Base-by-base conservation (phyloP, 1,140 invertebrate species). In the Drosophila aff. region DNA sequence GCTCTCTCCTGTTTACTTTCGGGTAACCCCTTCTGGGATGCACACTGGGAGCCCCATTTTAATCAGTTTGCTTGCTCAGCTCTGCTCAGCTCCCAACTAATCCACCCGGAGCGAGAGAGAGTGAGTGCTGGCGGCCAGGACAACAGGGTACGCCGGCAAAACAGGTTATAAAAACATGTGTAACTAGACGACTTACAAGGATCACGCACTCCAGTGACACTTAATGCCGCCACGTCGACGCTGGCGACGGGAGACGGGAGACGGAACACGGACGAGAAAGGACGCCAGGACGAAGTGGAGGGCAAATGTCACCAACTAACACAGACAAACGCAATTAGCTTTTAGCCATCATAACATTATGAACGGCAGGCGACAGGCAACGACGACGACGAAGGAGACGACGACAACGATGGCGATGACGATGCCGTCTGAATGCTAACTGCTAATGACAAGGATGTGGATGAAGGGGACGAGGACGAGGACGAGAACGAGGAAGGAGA, bases 261-360 rank as follows among this genome's bases (percentile, higher is more conserved):
- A 7, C 28, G 28, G 9, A 10, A 28, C 6, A 7, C 28, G 28
- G 9, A 10, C 10, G 31, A 41, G 16, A 9, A 7, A 10, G 8
- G 9, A 31, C 11, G 33, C 28, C 21, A 16, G 49, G 40, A 49
- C 16, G 41, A 52, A 18, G 63, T 33, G 68, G 47, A 68, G 62
- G 66, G 75, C 82, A 86, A 82, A 86, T 86, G 82, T 84, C 82
- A 64, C 26, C 67, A 79, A 79, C 66, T 79, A 72, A 85, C 59
- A 76, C 84, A 89, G 85, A 89, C 85, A 89, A 89, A 89, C 84
- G 79, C 84, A 89, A 89, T 89, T 89, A 89, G 85, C 85, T 89
- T 89, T 89, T 90, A 89, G 85, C 78, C 85, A 89, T 90, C 85
- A 89, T 89, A 89, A 89, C 84, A 89, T 89, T 89, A 89, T 89